Evolutionary conservation across 30 jellyfish, hydroid and myxozoan genomes (phyloP).

Genomic region (Rhopilema esculentum): DNA sequence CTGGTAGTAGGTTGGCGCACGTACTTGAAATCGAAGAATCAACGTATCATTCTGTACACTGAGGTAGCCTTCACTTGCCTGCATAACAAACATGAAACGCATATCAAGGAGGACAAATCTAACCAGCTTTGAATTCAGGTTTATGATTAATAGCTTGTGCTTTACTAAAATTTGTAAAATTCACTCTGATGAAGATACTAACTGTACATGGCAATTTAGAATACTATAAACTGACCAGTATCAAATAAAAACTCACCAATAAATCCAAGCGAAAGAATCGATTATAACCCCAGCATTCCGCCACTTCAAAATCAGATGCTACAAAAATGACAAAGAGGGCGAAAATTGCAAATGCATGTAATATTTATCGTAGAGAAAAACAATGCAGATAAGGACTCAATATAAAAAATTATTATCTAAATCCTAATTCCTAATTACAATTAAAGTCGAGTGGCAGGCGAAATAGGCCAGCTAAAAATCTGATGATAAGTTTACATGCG

Average conservation of each 20-base stretch:
- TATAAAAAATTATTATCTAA: too few relatives aligned
- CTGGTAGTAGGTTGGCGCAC: constrained; percentile 90
- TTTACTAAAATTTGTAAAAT: too few relatives aligned
- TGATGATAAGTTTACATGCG: too few relatives aligned
- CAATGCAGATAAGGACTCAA: background rate
- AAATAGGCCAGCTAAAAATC: too few relatives aligned
- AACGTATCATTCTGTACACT: constrained; percentile 73
- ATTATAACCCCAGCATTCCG: constrained; percentile 94
- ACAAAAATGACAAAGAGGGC: background rate
- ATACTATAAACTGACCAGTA: background rate
- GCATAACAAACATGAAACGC: background rate
- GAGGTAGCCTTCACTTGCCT: constrained; percentile 93
- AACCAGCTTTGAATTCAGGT: too few relatives aligned
- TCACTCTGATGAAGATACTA: too few relatives aligned
- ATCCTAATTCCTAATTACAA: too few relatives aligned
- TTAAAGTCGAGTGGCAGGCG: too few relatives aligned
- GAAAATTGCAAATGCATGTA: background rate
- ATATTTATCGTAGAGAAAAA: too few relatives aligned
- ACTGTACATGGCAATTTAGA: too few relatives aligned
- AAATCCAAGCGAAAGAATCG: constrained; percentile 84
- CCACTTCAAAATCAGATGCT: constrained; percentile 95
- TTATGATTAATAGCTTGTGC: too few relatives aligned
- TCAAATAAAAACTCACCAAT: constrained; percentile 50
- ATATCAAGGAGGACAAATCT: too few relatives aligned
- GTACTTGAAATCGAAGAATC: constrained; percentile 83